phyloP scores from a whole-genome alignment of 1,140 invertebrate species.

The Drosophila lacertosa region DNA sequence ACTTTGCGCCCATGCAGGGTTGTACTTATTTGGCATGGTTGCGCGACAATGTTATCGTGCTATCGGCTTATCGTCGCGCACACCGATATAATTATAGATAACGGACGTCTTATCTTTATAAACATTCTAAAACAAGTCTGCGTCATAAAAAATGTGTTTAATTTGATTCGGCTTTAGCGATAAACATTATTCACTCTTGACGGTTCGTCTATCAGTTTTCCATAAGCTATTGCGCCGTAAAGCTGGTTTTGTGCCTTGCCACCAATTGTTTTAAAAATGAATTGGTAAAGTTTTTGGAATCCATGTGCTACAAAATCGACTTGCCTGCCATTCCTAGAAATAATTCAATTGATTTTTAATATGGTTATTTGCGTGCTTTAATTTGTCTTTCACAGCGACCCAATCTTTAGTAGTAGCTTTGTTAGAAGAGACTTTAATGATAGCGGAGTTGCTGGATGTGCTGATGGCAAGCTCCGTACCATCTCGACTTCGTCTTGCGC shows the following conservation, averaged over 20 bases:
- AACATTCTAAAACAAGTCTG: conserved; percentile 45
- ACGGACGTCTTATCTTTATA: conserved; percentile 55
- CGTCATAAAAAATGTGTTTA: conserved; percentile 59
- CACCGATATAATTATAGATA: conserved; percentile 21
- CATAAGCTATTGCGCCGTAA: conserved; percentile 56
- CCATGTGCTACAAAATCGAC: conserved; percentile 62
- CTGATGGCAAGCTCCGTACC: conserved; percentile 77
- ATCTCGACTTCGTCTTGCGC: conserved; percentile 84
- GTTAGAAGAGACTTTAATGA: conserved; percentile 83
- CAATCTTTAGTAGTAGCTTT: conserved; percentile 83
- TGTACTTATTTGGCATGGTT: conserved; percentile 32
- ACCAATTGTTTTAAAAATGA: conserved; percentile 46
- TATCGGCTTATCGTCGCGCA: conserved; percentile 30
- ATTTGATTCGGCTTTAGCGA: conserved; percentile 39
- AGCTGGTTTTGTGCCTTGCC: conserved; percentile 19
- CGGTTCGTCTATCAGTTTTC: conserved; percentile 44
- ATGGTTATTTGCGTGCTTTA: conserved; percentile 15
- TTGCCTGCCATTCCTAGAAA: neutral
- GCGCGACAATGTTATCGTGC: conserved; percentile 23
- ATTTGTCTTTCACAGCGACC: conserved; percentile 72
- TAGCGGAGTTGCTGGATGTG: conserved; percentile 69
- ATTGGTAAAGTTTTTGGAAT: conserved; percentile 47
- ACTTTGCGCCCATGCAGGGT: conserved; percentile 34
- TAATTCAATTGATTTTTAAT: conserved; percentile 11
- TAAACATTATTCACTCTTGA: conserved; percentile 49